Evolutionary conservation across 2,888 invertebrate genomes (phyloP).

Genomic region (Plebejus anna): DNA sequence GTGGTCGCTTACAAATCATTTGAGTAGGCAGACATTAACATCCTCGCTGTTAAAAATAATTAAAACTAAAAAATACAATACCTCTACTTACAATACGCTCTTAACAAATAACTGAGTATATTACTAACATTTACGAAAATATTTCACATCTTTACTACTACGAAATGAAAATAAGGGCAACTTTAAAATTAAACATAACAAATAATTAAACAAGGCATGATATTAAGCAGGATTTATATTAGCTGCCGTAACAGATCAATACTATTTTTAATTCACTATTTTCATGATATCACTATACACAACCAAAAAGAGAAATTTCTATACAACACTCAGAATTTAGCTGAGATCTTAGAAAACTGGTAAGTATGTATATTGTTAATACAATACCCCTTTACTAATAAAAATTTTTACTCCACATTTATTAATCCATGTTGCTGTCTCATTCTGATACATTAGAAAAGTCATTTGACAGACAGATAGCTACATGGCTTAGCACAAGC

Average conservation of each 20-base stretch:
- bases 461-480: neutral
- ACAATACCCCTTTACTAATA: neutral
- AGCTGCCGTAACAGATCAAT: neutral
- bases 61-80: constrained; percentile 11
- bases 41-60: neutral
- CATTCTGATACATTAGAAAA: neutral
- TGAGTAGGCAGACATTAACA: constrained; percentile 38
- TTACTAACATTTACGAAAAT: constrained; percentile 4
- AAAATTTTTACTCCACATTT: neutral
- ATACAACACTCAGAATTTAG: constrained; percentile 26
- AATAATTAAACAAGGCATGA: neutral
- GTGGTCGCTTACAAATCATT: constrained; percentile 40
- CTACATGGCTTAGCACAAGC: neutral
- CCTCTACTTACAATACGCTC: neutral
- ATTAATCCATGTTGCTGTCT: neutral
- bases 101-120: constrained; percentile 14
- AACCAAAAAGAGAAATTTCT: constrained; percentile 5
- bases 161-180: neutral
- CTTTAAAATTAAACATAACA: neutral
- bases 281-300: constrained; percentile 5
- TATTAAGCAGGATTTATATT: neutral
- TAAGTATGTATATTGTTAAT: constrained; percentile 3
- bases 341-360: constrained; percentile 74
- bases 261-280: constrained; percentile 19
- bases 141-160: neutral